phyloP scores from a whole-genome alignment of 1,140 invertebrate species.

The Drosophila nigromelanica region DNA sequence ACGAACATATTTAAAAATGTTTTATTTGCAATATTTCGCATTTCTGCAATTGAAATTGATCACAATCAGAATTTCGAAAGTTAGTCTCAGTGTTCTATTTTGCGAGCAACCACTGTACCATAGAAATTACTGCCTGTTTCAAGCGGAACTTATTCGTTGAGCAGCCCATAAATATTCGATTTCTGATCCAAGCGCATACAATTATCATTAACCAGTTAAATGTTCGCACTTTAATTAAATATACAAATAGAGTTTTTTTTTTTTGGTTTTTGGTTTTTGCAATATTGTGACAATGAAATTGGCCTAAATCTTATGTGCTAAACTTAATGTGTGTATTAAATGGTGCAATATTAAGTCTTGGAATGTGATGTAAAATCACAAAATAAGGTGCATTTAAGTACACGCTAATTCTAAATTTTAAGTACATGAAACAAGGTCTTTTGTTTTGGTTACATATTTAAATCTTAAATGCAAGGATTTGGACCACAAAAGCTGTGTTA shows the following conservation, averaged over 20 bases:
- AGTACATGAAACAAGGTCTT: constrained; percentile 23
- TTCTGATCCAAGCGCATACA: neutral
- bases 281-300: constrained; percentile 35
- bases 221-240: constrained; percentile 39
- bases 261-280: constrained; percentile 22
- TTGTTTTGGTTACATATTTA: constrained; percentile 6
- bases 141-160: constrained; percentile 17
- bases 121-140: neutral
- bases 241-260: constrained; percentile 26
- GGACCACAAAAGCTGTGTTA: constrained; percentile 38
- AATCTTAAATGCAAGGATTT: constrained; percentile 46
- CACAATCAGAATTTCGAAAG: no score
- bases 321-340: constrained; percentile 11
- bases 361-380: constrained; percentile 35
- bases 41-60: no score
- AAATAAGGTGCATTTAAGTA: constrained; percentile 44
- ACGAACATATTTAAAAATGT: no score
- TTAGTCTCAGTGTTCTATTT: neutral
- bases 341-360: constrained; percentile 39
- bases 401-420: constrained; percentile 27
- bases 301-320: constrained; percentile 24
- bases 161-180: neutral
- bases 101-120: neutral
- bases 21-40: no score
- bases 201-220: constrained; percentile 7